Evolutionary conservation across 2,888 invertebrate species (phyloP), one percentile per base, ranked within the genome.

Genomic region (Melitaea athalia): DNA sequence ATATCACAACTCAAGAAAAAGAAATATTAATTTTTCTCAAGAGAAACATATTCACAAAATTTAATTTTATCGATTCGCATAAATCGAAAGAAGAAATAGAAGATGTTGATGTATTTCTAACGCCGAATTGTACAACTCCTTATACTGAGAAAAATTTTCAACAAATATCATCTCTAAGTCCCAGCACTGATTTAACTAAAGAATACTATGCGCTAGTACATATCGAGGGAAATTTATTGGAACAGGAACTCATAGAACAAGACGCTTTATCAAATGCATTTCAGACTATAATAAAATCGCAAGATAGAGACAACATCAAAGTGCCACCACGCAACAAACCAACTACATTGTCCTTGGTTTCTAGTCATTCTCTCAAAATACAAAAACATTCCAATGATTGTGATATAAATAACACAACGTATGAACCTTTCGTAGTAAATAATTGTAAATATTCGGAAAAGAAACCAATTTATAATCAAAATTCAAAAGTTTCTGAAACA

Each of bases 161-260:
- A 64, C 84, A 85, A 79, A 81, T 79, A 74, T 76, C 84, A 72
- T 82, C 81, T 73, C 82, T 86, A 70, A 91, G 88, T 82, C 90
- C 89, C 43, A 89, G 86, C 71, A 90, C 86, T 50, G 90, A 90
- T 73, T 74, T 91, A 67, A 89, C 83, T 55, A 90, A 85, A 77
- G 89, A 91, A 76, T 91, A 90, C 72, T 90, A 91, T 78, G 87
- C 88, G 57, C 76, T 88, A 73, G 87, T 88, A 50, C 87, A 88
- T 38, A 85, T 88, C 72, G 90, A 91, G 63, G 81, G 81, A 45
- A 85, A 85, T 70, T 81, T 89, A 71, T 78, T 93, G 75, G 93
- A 93, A 60, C 90, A 88, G 77, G 94, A 94, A 79, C 84, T 93
- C 17, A 88, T 84, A 42, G 93, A 94, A 80, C 94, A 93, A 79